Base-by-base conservation (phyloP, 2,113 vertebrate genomes). In the Thalassoma bifasciatum region DNA sequence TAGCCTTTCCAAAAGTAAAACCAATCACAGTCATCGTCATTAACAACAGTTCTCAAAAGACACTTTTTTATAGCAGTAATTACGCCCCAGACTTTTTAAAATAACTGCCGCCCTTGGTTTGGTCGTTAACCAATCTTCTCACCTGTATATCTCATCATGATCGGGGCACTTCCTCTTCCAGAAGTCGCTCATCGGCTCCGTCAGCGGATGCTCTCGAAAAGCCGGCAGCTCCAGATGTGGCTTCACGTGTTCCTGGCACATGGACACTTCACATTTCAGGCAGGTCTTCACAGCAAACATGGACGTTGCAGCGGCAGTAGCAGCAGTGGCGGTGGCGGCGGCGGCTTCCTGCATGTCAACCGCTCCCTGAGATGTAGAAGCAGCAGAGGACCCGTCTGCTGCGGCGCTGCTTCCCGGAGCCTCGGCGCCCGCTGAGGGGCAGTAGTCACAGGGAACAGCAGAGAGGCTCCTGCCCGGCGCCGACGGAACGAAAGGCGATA, bases 181-280 rank as follows among this genome's bases (percentile, higher is more conserved):
- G 63, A 94, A 77, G 87, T 94, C 91, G 0, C 46, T 72, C 34
- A 92, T 71, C 0, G 94, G 93, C 7, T 93, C 92, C 0, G 86
- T 91, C 42, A 95, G 89, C 2, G 75, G 89, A 72, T 95, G 94
- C n/a, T 91, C 88, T 1, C 87, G 80, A 61, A 94, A 94, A 0
- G 91, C 91, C 0, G 89, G 92, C 22, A 93, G 83, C 22, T 94
- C 91, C 77, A 93, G 83, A 57, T 95, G 94, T 10, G 92, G 92
- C 74, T 81, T 87, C 0, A 94, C 63, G 16, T 95, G 94, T 65
- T 92, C 86, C 60, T 77, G 66, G 47, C 94, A 94, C 94, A 95
- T 93, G 0, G 94, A 94, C 71, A 94, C 93, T 83, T 95, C 93
- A 1, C 94, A 95, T 64, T 93, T 94, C 57, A 94, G 87, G 40